Evolutionary conservation across 2,888 invertebrate genomes (phyloP).

Genomic region (Laspeyria flexula): DNA sequence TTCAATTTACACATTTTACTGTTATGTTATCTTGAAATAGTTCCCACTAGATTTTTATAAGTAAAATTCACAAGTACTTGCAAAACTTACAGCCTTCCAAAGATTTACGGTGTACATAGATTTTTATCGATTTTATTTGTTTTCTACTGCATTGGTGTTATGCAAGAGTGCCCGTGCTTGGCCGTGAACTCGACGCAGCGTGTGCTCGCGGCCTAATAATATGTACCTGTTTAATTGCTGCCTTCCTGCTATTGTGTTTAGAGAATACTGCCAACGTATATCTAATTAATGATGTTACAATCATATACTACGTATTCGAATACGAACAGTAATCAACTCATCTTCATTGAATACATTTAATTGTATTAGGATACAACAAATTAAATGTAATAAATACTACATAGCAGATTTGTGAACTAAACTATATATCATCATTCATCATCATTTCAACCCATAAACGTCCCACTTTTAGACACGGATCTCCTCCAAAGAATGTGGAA

Average conservation of each 20-base stretch:
- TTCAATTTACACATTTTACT: conserved; percentile 34
- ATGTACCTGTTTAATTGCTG: conserved; percentile 56
- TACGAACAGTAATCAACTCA: conserved; percentile 12
- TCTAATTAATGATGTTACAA: conserved; percentile 37
- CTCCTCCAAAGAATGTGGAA: no score
- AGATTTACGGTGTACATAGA: conserved; percentile 41
- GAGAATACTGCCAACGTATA: conserved; percentile 37
- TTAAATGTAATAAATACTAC: no score
- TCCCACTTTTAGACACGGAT: no score
- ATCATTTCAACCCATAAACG: no score
- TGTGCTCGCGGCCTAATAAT: conserved; percentile 51
- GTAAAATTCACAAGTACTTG: conserved; percentile 42
- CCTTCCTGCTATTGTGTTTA: conserved; percentile 64
- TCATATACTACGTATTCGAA: conserved; percentile 20
- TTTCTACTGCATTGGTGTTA: conserved; percentile 44
- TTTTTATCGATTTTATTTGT: conserved; percentile 45
- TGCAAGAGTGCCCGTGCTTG: conserved; percentile 52
- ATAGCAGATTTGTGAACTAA: no score
- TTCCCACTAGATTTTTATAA: conserved; percentile 39
- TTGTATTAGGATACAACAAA: neutral
- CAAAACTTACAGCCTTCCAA: conserved; percentile 44
- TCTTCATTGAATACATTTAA: neutral
- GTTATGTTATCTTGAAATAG: conserved; percentile 33
- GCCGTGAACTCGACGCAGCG: conserved; percentile 65
- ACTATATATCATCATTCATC: no score